Evolutionary conservation across 2,113 vertebrate species (phyloP), one percentile per base, ranked within the genome.

Genomic region (Sinocyclocheilus rhinocerous): DNA sequence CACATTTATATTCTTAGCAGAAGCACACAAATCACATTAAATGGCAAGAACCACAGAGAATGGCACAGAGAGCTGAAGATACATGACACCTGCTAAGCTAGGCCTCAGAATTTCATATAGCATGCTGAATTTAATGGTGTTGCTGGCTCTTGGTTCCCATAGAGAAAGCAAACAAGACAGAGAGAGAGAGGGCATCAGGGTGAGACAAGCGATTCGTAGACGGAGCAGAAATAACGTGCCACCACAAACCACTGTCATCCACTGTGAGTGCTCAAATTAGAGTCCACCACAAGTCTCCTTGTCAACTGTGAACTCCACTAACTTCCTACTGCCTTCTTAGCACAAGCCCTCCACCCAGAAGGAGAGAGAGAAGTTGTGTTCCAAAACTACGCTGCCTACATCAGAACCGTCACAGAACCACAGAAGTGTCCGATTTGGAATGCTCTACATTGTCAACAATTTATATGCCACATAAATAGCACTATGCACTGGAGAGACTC

Each of bases 221-320:
- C 42, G 57, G 76, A 83, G 61, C 69, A 80, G 69, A 88, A 86
- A 88, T 86, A 83, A 88, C 80, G 73, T 80, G 84, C 76, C 82
- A 84, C 87, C 84, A 78, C 76, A 84, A 86, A 88, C 81, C 65
- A 29, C 76, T 65, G 81, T 81, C 87, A 80, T 79, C 52, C 42
- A 79, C 76, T 70, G 45, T 45, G n/a, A 86, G 80, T n/a, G 79
- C 84, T 82, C 36, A 81, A 82, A 85, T 86, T 83, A 83, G 80
- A 81, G 79, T 83, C 55, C 84, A 85, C 39, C 52, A 86, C 75
- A 80, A 72, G 81, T n/a, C 36, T 61, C 61, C 65, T 33, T 45
- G 59, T 72, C 61, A 26, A 72, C 81, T 33, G 61, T 69, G 65
- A 50, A 79, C 80, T 85, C 29, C 52, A 61, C 63, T 65, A 12